Conservation (phyloP, 2,888 invertebrate genomes). For the Pristionchus arcanus region DNA sequence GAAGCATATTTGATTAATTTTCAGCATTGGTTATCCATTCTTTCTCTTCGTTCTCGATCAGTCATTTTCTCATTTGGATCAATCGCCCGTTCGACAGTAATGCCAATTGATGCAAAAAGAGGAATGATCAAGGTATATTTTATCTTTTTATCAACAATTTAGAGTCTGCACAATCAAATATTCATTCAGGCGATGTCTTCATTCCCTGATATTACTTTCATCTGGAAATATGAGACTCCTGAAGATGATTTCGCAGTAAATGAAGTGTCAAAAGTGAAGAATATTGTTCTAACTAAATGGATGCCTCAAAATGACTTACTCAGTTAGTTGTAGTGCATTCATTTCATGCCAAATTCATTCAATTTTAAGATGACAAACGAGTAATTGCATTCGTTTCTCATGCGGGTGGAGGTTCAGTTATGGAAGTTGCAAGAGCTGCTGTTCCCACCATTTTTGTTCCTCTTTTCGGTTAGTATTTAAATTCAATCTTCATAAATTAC, state of each 20-base stretch:
- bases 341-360: background rate
- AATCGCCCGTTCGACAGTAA: constrained; percentile 12
- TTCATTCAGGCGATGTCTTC: constrained; percentile 14
- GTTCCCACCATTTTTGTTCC: constrained; percentile 44
- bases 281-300: constrained; percentile 37
- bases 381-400: constrained; percentile 50
- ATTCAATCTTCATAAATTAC: too few species aligned
- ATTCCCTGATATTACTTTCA: constrained; percentile 51
- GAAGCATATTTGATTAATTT: background rate
- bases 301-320: constrained; percentile 52
- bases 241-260: constrained; percentile 38
- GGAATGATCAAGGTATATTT: constrained; percentile 49
- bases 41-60: constrained; percentile 17
- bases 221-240: constrained; percentile 52
- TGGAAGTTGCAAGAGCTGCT: constrained; percentile 14
- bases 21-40: constrained; percentile 37
- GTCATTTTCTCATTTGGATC: constrained; percentile 41
- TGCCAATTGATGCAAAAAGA: constrained; percentile 28
- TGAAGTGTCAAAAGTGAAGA: constrained; percentile 34
- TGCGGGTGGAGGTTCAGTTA: constrained; percentile 32
- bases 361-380: constrained; percentile 28
- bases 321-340: background rate
- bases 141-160: background rate
- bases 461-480: constrained; percentile 38
- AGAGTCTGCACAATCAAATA: background rate